Conservation (phyloP, 1,140 invertebrate genomes). For the Zaprionus vittiger region DNA sequence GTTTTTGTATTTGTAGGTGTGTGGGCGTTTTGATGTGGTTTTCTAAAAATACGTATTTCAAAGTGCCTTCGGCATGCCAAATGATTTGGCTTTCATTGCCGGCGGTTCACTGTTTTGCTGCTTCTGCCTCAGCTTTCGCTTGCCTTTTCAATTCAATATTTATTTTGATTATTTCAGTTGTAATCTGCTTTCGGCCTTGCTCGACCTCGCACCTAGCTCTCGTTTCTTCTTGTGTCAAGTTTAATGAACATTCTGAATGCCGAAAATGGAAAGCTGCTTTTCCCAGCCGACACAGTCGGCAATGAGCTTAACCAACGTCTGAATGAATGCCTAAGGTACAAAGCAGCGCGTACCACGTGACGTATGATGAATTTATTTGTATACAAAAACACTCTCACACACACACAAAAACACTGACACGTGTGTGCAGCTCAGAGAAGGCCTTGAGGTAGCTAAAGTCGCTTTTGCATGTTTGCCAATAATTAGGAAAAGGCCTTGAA, state of each 20-base stretch:
- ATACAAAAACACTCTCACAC: background rate
- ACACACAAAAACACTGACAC: background rate
- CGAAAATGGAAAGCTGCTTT: constrained; percentile 19
- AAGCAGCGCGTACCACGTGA: constrained; percentile 20
- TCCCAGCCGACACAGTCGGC: constrained; percentile 9
- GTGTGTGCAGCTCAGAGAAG: background rate
- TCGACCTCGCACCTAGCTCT: constrained; percentile 8
- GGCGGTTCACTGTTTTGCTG: background rate
- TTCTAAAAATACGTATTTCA: constrained; percentile 44
- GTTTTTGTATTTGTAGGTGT: constrained; percentile 1
- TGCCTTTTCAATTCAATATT: constrained; percentile 45
- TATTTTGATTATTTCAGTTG: constrained; percentile 61
- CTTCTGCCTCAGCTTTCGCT: background rate
- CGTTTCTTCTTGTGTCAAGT: constrained; percentile 18
- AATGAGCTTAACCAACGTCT: constrained; percentile 35
- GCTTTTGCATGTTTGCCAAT: constrained; percentile 28
- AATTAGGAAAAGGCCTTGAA: constrained; percentile 18
- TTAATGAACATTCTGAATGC: constrained; percentile 38
- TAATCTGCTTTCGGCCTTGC: constrained; percentile 36
- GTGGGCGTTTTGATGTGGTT: constrained; percentile 61
- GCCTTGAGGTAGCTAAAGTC: constrained; percentile 8
- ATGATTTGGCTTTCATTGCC: constrained; percentile 32
- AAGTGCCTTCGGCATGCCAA: constrained; percentile 39
- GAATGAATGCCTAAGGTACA: constrained; percentile 30
- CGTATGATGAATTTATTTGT: constrained; percentile 42